Conservation (phyloP, 2,113 vertebrate genomes). For the Hippocampus guttulatus region DNA sequence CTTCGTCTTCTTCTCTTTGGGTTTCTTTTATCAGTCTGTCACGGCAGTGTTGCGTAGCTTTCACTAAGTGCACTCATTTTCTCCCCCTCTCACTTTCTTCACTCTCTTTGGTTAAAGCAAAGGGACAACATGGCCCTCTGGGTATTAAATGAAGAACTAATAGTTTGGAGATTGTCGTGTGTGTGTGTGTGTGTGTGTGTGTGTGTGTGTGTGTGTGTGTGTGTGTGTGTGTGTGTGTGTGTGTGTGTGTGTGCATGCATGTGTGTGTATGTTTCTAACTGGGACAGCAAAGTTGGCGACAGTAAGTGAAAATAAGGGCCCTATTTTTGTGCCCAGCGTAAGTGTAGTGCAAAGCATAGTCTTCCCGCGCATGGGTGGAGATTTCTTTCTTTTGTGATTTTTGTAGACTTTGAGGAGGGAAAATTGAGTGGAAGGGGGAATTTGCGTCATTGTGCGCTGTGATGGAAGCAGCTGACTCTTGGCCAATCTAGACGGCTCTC, state of each 20-base stretch:
- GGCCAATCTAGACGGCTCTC: too few relatives aligned
- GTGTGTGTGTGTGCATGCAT: conserved; percentile 13
- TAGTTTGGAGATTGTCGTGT: conserved; percentile 52
- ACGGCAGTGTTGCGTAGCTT: conserved; percentile 51
- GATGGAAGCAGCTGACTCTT: too few relatives aligned
- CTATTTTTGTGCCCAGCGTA: too few relatives aligned
- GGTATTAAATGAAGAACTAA: conserved; percentile 68
- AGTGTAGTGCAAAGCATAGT: too few relatives aligned
- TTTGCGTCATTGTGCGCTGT: too few relatives aligned
- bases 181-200: conserved; percentile 37
- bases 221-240: too few relatives aligned
- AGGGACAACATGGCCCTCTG: conserved; percentile 56
- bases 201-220: neutral
- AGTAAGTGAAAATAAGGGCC: neutral
- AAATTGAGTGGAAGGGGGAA: too few relatives aligned
- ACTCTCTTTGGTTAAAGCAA: conserved; percentile 52
- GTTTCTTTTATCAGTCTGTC: conserved; percentile 55
- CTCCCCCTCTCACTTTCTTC: conserved; percentile 41
- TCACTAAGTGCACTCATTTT: conserved; percentile 58
- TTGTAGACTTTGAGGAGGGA: too few relatives aligned
- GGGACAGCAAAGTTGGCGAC: conserved; percentile 59
- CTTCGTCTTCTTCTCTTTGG: conserved; percentile 16
- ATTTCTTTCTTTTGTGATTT: too few relatives aligned
- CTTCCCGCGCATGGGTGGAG: too few relatives aligned
- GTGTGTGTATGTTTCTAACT: conserved; percentile 26